phyloP scores from a whole-genome alignment of 2,113 vertebrate genomes.

The Nerophis ophidion region DNA sequence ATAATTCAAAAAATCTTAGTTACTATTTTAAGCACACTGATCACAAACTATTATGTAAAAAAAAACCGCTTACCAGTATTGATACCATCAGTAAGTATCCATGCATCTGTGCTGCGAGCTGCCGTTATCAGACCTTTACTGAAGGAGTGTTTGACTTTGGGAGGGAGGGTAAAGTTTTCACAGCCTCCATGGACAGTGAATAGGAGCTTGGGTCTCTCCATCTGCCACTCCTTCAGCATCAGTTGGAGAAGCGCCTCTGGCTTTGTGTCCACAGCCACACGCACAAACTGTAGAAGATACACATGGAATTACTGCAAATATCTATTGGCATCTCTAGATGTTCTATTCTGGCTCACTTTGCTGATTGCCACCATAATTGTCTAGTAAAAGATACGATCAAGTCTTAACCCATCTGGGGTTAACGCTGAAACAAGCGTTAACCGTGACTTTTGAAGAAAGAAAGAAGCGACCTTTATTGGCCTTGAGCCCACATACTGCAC shows the following conservation, averaged over 20 bases:
- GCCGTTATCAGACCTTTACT: conserved; percentile 87
- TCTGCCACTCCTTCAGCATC: conserved; percentile 93
- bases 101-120: conserved; percentile 88
- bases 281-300: conserved; percentile 76
- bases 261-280: conserved; percentile 83
- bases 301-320: not conserved
- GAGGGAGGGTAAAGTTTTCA: conserved; percentile 82
- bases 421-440: not conserved
- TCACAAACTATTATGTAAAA: not conserved
- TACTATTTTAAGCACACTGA: no score
- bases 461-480: not conserved
- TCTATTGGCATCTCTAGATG: not conserved
- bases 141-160: conserved; percentile 82
- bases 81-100: conserved; percentile 94
- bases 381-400: conserved; percentile 12
- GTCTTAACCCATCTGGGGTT: not conserved
- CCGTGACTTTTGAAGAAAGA: not conserved
- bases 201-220: conserved; percentile 90
- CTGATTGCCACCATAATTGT: not conserved
- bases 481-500: not conserved
- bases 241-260: conserved; percentile 81
- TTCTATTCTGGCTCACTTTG: not conserved
- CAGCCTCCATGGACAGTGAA: conserved; percentile 88
- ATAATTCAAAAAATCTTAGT: no score
- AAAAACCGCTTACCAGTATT: conserved; percentile 75